phyloP scores from a whole-genome alignment of 2,888 invertebrate species.

The Megalurothrips usitatus region DNA sequence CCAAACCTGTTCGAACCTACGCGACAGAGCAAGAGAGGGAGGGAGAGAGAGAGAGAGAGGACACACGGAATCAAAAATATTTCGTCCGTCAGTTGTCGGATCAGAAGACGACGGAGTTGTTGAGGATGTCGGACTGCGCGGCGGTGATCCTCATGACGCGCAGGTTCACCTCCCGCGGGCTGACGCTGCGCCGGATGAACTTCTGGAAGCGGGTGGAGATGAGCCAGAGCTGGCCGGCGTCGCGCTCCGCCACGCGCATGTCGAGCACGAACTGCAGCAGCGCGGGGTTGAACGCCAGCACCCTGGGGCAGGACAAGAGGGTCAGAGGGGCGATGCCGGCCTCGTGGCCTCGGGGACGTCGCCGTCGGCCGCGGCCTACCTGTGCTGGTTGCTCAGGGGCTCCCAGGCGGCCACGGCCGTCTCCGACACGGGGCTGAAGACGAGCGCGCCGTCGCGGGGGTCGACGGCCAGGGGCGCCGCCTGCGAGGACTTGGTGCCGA shows the following conservation, averaged over 20 bases:
- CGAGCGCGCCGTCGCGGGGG: slow-evolving; percentile 65
- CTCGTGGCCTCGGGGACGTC: background rate
- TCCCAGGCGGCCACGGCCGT: slow-evolving; percentile 78
- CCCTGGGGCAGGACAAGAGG: slow-evolving; percentile 47
- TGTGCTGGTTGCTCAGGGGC: slow-evolving; percentile 65
- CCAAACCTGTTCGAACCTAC: no score
- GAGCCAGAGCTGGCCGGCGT: slow-evolving; percentile 68
- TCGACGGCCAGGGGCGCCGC: slow-evolving; percentile 71
- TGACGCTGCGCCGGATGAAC: slow-evolving; percentile 66
- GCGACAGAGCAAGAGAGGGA: no score
- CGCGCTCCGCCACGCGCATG: slow-evolving; percentile 61
- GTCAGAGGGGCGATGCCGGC: background rate
- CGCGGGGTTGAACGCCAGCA: slow-evolving; percentile 66
- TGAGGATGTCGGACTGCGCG: slow-evolving; percentile 46
- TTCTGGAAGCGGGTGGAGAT: slow-evolving; percentile 74
- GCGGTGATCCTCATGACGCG: slow-evolving; percentile 61
- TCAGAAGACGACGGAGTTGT: slow-evolving; percentile 72
- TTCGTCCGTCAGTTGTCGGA: no score
- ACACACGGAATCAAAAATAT: no score
- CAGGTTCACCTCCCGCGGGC: slow-evolving; percentile 65
- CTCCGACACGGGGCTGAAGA: slow-evolving; percentile 74
- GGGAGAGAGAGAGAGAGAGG: no score
- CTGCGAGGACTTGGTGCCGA: slow-evolving; percentile 80
- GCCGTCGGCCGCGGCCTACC: slow-evolving; percentile 48
- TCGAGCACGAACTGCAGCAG: slow-evolving; percentile 75